A percentile compares a stretch with the other conserved stretches of the same genome.
Conservation (phyloP, 2,888 invertebrate species). For the Physocephala rufipes region DNA sequence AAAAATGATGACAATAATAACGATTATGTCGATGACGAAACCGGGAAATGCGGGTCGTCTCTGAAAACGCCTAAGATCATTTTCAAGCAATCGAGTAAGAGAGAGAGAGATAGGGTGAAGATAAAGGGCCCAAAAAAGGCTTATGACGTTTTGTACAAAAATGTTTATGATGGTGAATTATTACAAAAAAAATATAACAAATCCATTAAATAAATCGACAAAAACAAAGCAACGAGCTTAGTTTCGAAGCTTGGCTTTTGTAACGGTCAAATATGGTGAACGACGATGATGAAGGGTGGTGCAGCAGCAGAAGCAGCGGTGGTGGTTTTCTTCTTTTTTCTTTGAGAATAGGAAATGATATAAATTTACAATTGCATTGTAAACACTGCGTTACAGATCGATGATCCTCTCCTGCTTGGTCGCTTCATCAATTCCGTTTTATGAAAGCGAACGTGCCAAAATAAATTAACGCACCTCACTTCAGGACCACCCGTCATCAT, state of each 20-base stretch:
- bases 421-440: not conserved
- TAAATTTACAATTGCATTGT: too few species aligned
- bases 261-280: conserved; percentile 11
- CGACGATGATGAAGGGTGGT: not conserved
- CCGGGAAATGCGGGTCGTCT: conserved; percentile 28
- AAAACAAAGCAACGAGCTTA: conserved; percentile 17
- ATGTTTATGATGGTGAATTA: conserved; percentile 26
- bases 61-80: not conserved
- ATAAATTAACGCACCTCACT: conserved; percentile 14
- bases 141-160: not conserved
- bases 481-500: conserved; percentile 8
- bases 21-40: conserved; percentile 2
- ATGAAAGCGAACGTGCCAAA: conserved; percentile 30
- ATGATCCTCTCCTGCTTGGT: too few species aligned
- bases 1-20: not conserved
- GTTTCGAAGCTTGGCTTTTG: conserved; percentile 10
- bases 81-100: not conserved
- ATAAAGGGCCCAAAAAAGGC: too few species aligned
- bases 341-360: too few species aligned
- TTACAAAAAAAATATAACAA: conserved; percentile 14
- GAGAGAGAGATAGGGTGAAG: too few species aligned
- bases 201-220: not conserved
- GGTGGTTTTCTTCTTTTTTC: not conserved
- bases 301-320: conserved; percentile 9
- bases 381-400: too few species aligned